Conservation (phyloP, 37 sponge, comb jelly and placozoan species). For the Crambe crambe region DNA sequence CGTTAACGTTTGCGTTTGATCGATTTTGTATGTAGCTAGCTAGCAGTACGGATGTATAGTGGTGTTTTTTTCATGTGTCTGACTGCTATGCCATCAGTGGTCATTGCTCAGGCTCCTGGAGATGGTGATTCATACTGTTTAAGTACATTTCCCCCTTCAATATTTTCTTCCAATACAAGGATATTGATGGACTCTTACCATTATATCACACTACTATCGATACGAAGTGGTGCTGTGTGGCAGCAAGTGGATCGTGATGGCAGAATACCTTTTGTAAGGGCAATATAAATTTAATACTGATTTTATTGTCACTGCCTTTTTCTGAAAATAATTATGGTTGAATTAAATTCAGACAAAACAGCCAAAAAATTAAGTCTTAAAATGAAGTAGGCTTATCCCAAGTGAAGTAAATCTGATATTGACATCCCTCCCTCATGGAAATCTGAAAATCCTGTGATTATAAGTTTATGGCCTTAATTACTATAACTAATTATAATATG, state of each 20-base stretch:
- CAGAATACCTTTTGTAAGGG: not conserved
- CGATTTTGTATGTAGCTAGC: too few relatives aligned
- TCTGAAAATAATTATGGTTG: too few relatives aligned
- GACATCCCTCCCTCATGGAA: too few relatives aligned
- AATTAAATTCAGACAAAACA: not conserved
- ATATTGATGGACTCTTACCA: conserved; percentile 43
- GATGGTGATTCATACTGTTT: conserved; percentile 7
- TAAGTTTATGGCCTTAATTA: not conserved
- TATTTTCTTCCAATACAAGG: not conserved
- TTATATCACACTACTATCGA: not conserved
- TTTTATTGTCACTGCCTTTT: too few relatives aligned
- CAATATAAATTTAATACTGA: too few relatives aligned
- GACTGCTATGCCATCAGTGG: not conserved
- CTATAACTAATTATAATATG: not conserved
- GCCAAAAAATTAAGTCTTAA: not conserved
- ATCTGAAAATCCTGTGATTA: not conserved
- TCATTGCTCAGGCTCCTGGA: conserved; percentile 5
- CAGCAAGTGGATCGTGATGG: conserved; percentile 12
- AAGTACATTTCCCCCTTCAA: too few relatives aligned
- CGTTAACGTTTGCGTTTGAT: too few relatives aligned
- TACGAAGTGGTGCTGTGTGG: not conserved
- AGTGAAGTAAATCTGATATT: too few relatives aligned
- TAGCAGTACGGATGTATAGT: too few relatives aligned
- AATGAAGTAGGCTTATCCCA: too few relatives aligned
- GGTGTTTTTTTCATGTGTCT: too few relatives aligned